These are phyloP conservation scores for Lasioglossum albipes DNA, from an alignment of 1,140 invertebrate species.

Conservation along the genomic window DNA sequence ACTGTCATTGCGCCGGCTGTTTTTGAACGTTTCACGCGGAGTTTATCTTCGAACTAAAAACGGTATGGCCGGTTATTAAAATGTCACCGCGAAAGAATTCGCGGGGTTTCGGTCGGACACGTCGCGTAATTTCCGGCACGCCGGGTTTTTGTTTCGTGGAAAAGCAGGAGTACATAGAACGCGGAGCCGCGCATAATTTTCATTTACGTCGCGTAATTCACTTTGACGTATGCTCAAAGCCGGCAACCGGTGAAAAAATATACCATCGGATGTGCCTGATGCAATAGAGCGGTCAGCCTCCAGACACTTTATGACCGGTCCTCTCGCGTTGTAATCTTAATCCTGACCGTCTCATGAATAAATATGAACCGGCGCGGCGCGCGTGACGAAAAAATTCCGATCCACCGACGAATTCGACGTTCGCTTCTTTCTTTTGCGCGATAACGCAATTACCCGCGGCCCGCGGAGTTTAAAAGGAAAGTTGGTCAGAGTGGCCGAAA, in stretches of 20 bases:
- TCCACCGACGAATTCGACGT: neutral
- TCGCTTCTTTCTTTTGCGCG: neutral
- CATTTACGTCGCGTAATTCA: slow-evolving; percentile 14
- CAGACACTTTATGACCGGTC: neutral
- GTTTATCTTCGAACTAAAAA: neutral
- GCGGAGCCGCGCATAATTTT: slow-evolving; percentile 10
- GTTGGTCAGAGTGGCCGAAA: too few relatives aligned
- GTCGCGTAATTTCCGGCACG: neutral
- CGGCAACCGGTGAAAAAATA: neutral
- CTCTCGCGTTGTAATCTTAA: neutral
- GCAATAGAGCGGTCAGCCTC: neutral
- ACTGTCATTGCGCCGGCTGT: neutral
- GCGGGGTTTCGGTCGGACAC: neutral
- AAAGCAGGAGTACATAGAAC: neutral
- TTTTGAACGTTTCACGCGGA: neutral
- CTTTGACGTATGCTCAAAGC: slow-evolving; percentile 14
- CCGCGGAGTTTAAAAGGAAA: neutral
- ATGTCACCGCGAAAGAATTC: slow-evolving; percentile 1
- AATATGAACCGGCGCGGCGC: neutral
- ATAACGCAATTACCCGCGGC: neutral
- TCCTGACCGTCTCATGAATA: neutral
- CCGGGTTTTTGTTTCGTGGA: neutral
- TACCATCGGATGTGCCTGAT: neutral
- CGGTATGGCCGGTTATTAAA: slow-evolving; percentile 7
- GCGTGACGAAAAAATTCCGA: neutral